Evolutionary conservation across 2,888 invertebrate species (phyloP), one percentile per base, ranked within the genome.

Genomic region (Cryptocheilus praepositus): DNA sequence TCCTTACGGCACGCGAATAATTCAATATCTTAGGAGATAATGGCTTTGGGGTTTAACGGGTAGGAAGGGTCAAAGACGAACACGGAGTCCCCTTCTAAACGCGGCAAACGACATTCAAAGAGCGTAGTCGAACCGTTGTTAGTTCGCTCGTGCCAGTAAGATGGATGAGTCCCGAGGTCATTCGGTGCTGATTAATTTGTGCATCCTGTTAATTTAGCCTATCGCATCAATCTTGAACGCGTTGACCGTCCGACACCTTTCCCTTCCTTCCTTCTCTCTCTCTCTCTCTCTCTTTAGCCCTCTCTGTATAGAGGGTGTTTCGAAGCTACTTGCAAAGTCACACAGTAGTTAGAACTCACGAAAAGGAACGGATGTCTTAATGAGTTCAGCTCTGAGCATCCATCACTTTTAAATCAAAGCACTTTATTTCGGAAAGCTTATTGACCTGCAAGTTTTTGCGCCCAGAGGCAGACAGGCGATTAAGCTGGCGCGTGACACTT

Each of bases 151-250:
- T 19, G 57, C 64, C 52, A 70, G 62, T 52, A 81, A 83, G 81
- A 83, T 77, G 76, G 81, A 83, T 82, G 77, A 71, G 76, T 71
- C 71, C 59, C 52, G 56, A 44, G 77, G 75, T 77, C 77, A 81
- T 81, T 83, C 77, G 73, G 74, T 77, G 77, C 69, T 74, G 79
- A 83, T 83, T 82, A 83, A 83, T 81, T 83, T 70, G 70, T 80
- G 77, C 79, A 80, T 79, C 77, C 79, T 77, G 81, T 80, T 81
- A 82, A 81, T 83, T 83, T 79, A 67, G 67, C 73, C 73, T 71
- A 76, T 79, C 81, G 67, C 76, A 69, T 65, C 77, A 75, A 71
- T 73, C 75, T 77, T 77, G 66, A 73, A 77, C 45, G 68, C 36
- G 36, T 36, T 36, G 36, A 36, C 36, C 36, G 36, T 11, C 36